These are phyloP conservation scores for Protosalanx chinensis DNA, from an alignment of 2,797 vertebrate genomes.

Conservation along the genomic window DNA sequence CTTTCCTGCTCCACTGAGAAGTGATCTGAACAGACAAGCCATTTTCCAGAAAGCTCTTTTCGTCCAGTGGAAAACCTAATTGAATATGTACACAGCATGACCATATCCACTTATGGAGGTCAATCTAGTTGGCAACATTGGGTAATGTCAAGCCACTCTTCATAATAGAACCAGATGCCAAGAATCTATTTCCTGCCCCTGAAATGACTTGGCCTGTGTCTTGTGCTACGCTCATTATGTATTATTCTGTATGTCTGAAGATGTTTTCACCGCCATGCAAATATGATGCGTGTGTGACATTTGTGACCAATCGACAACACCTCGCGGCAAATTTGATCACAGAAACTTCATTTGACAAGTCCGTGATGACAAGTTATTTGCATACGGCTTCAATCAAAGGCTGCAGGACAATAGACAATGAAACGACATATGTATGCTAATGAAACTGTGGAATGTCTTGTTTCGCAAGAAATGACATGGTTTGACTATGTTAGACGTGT, in stretches of 20 bases:
- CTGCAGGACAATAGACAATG: too few relatives aligned
- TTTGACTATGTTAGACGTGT: too few relatives aligned
- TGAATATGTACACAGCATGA: conserved; percentile 64
- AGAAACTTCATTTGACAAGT: conserved; percentile 27
- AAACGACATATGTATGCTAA: too few relatives aligned
- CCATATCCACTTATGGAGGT: conserved; percentile 58
- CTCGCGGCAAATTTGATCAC: conserved; percentile 20
- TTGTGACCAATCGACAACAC: conserved; percentile 24
- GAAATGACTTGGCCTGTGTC: conserved; percentile 28
- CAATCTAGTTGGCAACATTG: conserved; percentile 60
- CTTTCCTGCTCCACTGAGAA: conserved; percentile 34
- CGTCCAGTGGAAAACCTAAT: conserved; percentile 49
- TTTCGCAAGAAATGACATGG: too few relatives aligned
- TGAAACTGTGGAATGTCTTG: too few relatives aligned
- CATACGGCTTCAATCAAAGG: too few relatives aligned
- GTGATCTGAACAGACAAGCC: conserved; percentile 64
- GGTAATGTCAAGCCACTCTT: conserved; percentile 47
- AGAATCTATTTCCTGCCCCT: conserved; percentile 28
- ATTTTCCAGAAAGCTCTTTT: conserved; percentile 57
- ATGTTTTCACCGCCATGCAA: conserved; percentile 42
- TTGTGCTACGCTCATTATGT: conserved; percentile 1
- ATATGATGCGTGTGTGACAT: conserved; percentile 36
- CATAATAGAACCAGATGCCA: conserved; percentile 25
- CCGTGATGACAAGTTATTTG: too few relatives aligned
- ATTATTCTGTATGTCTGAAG: conserved; percentile 19